A percentile compares a stretch with the other conserved stretches of the same genome.
phyloP scores from a whole-genome alignment of 2,113 vertebrate species.

The Apaloderma vittatum region DNA sequence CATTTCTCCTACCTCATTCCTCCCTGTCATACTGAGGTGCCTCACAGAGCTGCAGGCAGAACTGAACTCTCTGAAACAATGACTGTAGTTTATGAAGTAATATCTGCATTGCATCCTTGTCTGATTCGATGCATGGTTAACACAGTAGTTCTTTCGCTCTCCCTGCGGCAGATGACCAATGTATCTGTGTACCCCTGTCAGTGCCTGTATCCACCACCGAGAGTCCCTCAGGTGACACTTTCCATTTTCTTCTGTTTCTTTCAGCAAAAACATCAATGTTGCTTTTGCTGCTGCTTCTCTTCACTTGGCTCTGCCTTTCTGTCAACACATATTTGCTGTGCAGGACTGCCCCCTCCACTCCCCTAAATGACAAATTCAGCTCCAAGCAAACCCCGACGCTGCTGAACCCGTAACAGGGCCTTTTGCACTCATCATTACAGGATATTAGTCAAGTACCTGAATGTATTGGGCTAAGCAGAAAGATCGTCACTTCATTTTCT shows the following conservation, averaged over 20 bases:
- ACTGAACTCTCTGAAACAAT: not conserved
- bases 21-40: fast-evolving
- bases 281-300: not conserved
- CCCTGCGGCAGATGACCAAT: not conserved
- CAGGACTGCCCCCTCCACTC: not conserved
- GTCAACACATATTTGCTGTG: not conserved
- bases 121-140: fast-evolving
- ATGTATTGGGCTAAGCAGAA: not conserved
- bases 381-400: not conserved
- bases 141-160: not conserved
- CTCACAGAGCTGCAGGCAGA: not conserved
- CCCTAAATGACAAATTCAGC: not conserved
- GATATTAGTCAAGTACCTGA: not conserved
- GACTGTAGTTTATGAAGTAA: not conserved
- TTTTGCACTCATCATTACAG: not conserved
- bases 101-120: not conserved
- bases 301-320: not conserved
- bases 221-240: not conserved
- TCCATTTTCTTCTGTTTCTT: not conserved
- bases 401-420: not conserved
- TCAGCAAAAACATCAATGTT: not conserved
- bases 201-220: not conserved
- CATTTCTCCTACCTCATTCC: not conserved
- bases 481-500: not conserved
- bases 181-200: not conserved